These are phyloP conservation scores for Apostichopus leukothele DNA, from an alignment of 53 echinoderm and acorn worm genomes.

Conservation along the genomic window DNA sequence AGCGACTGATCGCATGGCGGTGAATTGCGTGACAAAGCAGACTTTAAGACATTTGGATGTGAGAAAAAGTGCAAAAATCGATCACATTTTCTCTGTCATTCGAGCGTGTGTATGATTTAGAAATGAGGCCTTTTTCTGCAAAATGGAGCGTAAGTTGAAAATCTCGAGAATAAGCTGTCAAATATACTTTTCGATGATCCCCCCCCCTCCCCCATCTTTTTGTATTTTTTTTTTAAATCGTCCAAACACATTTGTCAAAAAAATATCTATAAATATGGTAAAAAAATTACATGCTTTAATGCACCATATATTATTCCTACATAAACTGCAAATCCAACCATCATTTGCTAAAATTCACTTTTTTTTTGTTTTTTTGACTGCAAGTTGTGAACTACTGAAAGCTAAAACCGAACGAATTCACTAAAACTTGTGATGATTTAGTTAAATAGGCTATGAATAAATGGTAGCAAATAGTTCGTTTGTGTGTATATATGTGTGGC, in stretches of 20 bases:
- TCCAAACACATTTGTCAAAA: neutral
- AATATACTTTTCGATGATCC: neutral
- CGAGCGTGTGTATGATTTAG: neutral
- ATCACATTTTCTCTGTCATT: neutral
- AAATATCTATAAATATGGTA: neutral
- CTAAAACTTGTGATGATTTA: too few species aligned
- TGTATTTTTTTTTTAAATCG: neutral
- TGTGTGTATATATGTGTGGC: too few species aligned
- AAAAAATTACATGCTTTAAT: too few species aligned
- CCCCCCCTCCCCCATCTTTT: neutral
- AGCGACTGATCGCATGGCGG: conserved; percentile 25
- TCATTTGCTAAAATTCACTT: too few species aligned
- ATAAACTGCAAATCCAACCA: too few species aligned
- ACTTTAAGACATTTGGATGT: conserved; percentile 32
- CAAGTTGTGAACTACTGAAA: too few species aligned
- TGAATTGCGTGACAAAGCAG: conserved; percentile 37
- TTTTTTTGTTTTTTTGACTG: too few species aligned
- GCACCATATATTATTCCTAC: too few species aligned
- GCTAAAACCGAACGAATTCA: too few species aligned
- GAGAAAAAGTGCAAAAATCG: conserved; percentile 9
- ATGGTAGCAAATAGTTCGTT: too few species aligned
- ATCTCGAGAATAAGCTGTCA: neutral
- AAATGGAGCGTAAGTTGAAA: conserved; percentile 18
- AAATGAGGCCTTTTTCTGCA: conserved; percentile 5
- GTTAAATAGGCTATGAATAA: too few species aligned